A percentile compares a stretch with the other conserved stretches of the same genome.
These are phyloP conservation scores for Galeopsomyia nigrocyanea DNA, from an alignment of 2,888 invertebrate genomes.

Conservation along the genomic window DNA sequence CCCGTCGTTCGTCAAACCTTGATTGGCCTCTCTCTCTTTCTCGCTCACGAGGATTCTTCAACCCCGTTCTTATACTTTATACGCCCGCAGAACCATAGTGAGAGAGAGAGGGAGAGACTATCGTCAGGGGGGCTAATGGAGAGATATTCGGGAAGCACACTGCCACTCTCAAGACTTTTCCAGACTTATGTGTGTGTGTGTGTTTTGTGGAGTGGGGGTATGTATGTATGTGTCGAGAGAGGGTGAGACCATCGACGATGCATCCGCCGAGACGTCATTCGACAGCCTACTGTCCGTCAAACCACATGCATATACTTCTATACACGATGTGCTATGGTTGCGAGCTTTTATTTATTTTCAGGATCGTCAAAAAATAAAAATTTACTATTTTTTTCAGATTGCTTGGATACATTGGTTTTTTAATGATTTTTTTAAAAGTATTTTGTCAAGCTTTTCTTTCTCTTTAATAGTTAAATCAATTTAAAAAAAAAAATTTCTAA, in stretches of 20 bases:
- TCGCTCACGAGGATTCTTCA: conserved; percentile 65
- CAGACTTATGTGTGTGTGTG: conserved; percentile 19
- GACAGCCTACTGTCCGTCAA: too few species aligned
- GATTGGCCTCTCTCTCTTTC: conserved; percentile 72
- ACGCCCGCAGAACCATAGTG: conserved; percentile 6
- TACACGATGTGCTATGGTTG: too few species aligned
- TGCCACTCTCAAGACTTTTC: neutral
- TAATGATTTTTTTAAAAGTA: too few species aligned
- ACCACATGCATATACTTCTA: too few species aligned
- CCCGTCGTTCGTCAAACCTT: conserved; percentile 72
- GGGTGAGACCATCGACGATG: conserved; percentile 45
- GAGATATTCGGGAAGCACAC: conserved; percentile 66
- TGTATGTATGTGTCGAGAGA: conserved; percentile 29
- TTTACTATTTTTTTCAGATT: too few species aligned
- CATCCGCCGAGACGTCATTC: too few species aligned
- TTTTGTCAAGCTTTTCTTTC: too few species aligned
- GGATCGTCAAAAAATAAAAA: too few species aligned
- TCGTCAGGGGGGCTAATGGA: conserved; percentile 67
- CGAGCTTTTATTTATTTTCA: too few species aligned
- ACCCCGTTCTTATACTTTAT: conserved; percentile 61
- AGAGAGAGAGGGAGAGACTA: conserved; percentile 40
- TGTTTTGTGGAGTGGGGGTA: conserved; percentile 57
- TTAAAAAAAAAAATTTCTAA: too few species aligned
- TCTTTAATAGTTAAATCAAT: too few species aligned
- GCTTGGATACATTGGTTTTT: too few species aligned